Conservation (phyloP, 2,888 invertebrate species). For the Aspidiotus destructor region DNA sequence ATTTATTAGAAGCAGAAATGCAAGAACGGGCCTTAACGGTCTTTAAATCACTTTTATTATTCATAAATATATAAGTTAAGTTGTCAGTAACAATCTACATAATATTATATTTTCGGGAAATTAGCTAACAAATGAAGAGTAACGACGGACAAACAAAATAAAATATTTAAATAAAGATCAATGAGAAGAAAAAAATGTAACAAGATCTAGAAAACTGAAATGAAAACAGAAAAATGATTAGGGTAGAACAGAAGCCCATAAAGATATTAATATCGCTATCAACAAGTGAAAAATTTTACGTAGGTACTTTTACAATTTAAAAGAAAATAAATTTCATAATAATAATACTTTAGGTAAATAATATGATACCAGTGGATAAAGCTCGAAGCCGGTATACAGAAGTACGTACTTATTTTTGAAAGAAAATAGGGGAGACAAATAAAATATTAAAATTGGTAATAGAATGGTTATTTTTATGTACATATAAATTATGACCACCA, state of each 20-base stretch:
- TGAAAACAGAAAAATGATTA: conserved; percentile 14
- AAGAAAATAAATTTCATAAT: conserved; percentile 11
- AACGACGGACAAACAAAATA: conserved; percentile 25
- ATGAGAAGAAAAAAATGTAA: conserved; percentile 15
- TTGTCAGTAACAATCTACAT: conserved; percentile 28
- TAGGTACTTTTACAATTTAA: not conserved
- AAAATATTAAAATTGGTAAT: too few relatives aligned
- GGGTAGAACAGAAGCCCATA: conserved; percentile 20
- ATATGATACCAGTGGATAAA: conserved; percentile 4
- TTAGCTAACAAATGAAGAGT: conserved; percentile 31
- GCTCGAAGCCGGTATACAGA: too few relatives aligned
- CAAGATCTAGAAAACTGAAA: conserved; percentile 4
- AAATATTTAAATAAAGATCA: conserved; percentile 13
- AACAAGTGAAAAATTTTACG: conserved; percentile 11
- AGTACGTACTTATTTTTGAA: too few relatives aligned
- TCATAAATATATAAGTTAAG: conserved; percentile 22
- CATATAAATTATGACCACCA: too few relatives aligned
- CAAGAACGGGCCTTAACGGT: conserved; percentile 8
- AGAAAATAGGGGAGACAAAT: too few relatives aligned
- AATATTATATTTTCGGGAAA: conserved; percentile 14
- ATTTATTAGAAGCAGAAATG: too few relatives aligned
- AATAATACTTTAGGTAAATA: conserved; percentile 18
- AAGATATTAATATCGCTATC: not conserved
- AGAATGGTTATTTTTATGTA: too few relatives aligned
- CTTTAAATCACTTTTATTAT: conserved; percentile 28